Percentiles rank a stretch among this genome's conserved stretches.
phyloP scores from a whole-genome alignment of 2,797 vertebrate genomes.

The Sebastes diploproa region DNA sequence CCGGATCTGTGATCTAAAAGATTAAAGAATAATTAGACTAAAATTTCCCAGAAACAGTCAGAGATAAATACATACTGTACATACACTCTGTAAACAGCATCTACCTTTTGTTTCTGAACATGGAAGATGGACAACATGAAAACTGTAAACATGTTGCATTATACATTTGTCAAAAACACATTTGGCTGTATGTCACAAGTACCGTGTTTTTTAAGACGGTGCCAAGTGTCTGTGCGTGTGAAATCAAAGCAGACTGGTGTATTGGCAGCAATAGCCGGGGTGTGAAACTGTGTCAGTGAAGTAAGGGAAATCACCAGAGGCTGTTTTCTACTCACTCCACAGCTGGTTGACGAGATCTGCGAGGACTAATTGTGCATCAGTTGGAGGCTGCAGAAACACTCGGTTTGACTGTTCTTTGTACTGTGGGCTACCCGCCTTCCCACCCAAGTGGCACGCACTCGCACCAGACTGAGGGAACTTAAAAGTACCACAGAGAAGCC shows the following conservation, averaged over 20 bases:
- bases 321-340: conserved; percentile 55
- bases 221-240: conserved; percentile 66
- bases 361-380: conserved; percentile 67
- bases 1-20: background rate
- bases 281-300: conserved; percentile 76
- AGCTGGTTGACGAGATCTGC: conserved; percentile 62
- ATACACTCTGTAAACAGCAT: conserved; percentile 17
- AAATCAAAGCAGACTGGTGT: conserved; percentile 72
- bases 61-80: background rate
- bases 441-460: conserved; percentile 61
- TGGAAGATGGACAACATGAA: conserved; percentile 39
- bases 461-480: conserved; percentile 46
- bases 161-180: conserved; percentile 75
- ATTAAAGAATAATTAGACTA: conserved; percentile 14
- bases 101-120: conserved; percentile 55
- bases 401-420: conserved; percentile 50
- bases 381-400: conserved; percentile 51
- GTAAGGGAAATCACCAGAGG: conserved; percentile 65
- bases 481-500: conserved; percentile 59
- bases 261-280: conserved; percentile 65
- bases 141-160: conserved; percentile 74
- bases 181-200: conserved; percentile 75
- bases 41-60: background rate
- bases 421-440: conserved; percentile 37
- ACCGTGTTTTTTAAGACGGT: conserved; percentile 70